Base-by-base conservation (phyloP, 2,888 invertebrate genomes). In the Carpatolechia fugitivella region DNA sequence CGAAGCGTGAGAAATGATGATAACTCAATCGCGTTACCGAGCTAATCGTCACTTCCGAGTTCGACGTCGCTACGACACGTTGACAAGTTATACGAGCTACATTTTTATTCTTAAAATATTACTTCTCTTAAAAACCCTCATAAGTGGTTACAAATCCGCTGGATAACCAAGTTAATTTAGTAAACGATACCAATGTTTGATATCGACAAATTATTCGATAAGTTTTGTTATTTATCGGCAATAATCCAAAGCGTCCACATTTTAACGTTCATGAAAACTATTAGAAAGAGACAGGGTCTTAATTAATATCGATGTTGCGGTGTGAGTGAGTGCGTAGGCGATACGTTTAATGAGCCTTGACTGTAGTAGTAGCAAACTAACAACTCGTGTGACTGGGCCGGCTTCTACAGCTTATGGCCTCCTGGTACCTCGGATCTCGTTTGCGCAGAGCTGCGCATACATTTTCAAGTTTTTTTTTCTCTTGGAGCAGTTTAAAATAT, bases 1-100 rank as follows among this genome's bases (percentile, higher is more conserved):
- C 73, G 69, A 80, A 88, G 80, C 89, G 89, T 89, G 89, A 90
- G 89, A 90, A 90, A 85, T 83, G 83, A 82, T 88, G 87, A 88
- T 88, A 88, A 85, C 87, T 88, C 83, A 87, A 84, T 88, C 76
- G 85, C 82, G 80, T 85, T 80, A 80, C 74, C 44, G 44, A 80
- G 76, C 74, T 80, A 75, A 78, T 81, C 79, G 75, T 76, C 80
- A 86, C 88, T 88, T 89, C 88, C 88, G 87, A 86, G 76, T 83
- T 82, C 33, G 33, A 49, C 13, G 35, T 36, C 35, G 16, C 20
- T 8, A 29, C 29, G 44, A 44, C 20, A 48, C 48, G 16, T 33
- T 29, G 13, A 47, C 40, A 40, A 31, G 29, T 33, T 3, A 8
- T 6, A 29, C 44, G 13, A 29, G 20, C 20, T 13, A 20, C 7